A percentile compares a stretch with the other conserved stretches of the same genome.
Conservation (phyloP, 2,888 invertebrate genomes). For the Parnassius mnemosyne region DNA sequence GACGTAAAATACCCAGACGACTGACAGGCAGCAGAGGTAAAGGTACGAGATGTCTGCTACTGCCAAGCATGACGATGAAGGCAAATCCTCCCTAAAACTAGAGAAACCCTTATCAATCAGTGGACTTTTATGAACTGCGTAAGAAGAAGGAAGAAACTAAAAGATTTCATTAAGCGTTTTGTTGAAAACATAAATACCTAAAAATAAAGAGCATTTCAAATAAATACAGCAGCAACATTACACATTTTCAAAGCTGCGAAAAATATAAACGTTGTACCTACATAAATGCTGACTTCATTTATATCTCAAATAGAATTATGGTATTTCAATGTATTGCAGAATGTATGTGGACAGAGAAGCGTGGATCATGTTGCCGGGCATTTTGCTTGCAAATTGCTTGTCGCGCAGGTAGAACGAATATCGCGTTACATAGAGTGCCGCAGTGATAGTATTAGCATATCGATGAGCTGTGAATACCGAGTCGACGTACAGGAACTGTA, state of each 20-base stretch:
- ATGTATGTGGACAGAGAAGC: slow-evolving; percentile 4
- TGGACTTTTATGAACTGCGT: too few species aligned
- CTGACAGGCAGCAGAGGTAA: too few species aligned
- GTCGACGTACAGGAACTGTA: slow-evolving; percentile 18
- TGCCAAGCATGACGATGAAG: too few species aligned
- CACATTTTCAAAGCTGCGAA: not conserved
- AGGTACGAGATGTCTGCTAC: too few species aligned
- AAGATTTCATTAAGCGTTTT: not conserved
- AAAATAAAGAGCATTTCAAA: too few species aligned
- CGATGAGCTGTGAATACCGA: slow-evolving; percentile 45
- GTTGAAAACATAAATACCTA: too few species aligned
- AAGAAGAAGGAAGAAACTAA: not conserved
- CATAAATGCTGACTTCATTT: not conserved
- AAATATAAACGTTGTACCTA: not conserved
- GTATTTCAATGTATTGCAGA: not conserved
- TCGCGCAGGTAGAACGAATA: slow-evolving; percentile 50
- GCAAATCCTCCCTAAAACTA: too few species aligned
- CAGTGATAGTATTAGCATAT: slow-evolving; percentile 50
- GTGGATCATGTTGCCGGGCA: slow-evolving; percentile 39
- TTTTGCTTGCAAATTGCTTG: slow-evolving; percentile 63
- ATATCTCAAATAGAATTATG: slow-evolving; percentile 2
- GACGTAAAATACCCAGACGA: too few species aligned
- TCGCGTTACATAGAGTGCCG: slow-evolving; percentile 48
- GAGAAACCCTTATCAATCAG: too few species aligned
- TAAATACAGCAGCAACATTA: too few species aligned